phyloP scores from a whole-genome alignment of 2,113 vertebrate species.

The Pelecanus crispus region DNA sequence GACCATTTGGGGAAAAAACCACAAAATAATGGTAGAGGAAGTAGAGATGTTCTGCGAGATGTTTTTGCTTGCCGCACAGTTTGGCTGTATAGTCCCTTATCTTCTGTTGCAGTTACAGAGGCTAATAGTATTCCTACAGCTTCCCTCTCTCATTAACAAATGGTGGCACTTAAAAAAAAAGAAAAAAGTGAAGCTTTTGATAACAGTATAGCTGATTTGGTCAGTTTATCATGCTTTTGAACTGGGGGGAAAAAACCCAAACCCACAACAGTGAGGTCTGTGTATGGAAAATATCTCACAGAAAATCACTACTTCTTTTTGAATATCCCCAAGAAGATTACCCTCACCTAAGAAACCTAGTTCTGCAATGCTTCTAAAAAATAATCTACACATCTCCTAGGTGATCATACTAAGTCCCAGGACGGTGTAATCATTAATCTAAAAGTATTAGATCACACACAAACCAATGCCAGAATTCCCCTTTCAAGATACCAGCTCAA shows the following conservation, averaged over 20 bases:
- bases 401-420: not conserved
- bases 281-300: not conserved
- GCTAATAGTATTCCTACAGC: not conserved
- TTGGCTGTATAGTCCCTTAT: not conserved
- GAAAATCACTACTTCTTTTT: not conserved
- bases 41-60: not conserved
- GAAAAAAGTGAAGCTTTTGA: not conserved
- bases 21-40: not conserved
- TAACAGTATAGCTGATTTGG: not conserved
- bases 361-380: not conserved
- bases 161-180: not conserved
- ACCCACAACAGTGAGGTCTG: not conserved
- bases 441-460: not conserved
- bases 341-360: not conserved
- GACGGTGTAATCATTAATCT: not conserved
- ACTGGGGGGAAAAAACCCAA: not conserved
- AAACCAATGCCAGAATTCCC: not conserved
- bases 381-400: not conserved
- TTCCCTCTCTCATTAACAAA: not conserved
- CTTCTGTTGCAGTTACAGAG: not conserved
- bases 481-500: not conserved
- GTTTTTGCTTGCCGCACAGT: not conserved
- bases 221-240: not conserved
- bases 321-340: not conserved
- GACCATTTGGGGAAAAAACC: not conserved